Conservation (phyloP, 2,888 invertebrate species). For the Metallyticus violacea region DNA sequence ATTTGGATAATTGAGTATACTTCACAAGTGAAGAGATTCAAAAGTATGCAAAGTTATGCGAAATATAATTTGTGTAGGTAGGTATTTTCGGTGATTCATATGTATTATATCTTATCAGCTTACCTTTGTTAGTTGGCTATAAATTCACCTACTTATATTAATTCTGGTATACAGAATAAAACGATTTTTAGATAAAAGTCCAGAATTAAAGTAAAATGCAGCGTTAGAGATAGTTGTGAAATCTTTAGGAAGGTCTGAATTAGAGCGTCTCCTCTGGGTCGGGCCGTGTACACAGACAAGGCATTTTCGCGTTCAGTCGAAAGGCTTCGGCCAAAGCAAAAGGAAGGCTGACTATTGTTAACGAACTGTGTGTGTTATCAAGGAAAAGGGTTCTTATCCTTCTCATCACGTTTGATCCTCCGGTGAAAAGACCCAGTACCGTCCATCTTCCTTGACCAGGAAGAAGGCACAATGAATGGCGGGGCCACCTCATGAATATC, state of each 20-base stretch:
- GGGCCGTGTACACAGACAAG: neutral
- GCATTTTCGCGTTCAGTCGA: neutral
- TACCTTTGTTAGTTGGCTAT: no score
- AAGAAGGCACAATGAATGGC: neutral
- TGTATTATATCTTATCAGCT: no score
- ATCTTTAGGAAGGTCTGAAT: neutral
- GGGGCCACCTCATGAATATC: conserved; percentile 8
- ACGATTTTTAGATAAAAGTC: no score
- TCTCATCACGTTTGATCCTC: conserved; percentile 17
- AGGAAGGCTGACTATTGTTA: neutral
- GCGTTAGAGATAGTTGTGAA: neutral
- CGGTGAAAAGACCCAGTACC: neutral
- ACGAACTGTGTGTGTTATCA: neutral
- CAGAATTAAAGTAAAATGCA: no score
- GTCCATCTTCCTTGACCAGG: neutral
- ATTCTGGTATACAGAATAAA: no score
- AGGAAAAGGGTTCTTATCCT: conserved; percentile 6
- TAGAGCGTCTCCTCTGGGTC: neutral
- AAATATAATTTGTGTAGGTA: no score
- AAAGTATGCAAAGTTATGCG: no score
- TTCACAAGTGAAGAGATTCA: no score
- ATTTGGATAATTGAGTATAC: no score
- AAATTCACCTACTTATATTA: no score
- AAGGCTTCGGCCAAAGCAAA: neutral
- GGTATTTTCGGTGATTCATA: no score